phyloP scores from a whole-genome alignment of 2,797 vertebrate genomes.

The Numenius phaeopus region DNA sequence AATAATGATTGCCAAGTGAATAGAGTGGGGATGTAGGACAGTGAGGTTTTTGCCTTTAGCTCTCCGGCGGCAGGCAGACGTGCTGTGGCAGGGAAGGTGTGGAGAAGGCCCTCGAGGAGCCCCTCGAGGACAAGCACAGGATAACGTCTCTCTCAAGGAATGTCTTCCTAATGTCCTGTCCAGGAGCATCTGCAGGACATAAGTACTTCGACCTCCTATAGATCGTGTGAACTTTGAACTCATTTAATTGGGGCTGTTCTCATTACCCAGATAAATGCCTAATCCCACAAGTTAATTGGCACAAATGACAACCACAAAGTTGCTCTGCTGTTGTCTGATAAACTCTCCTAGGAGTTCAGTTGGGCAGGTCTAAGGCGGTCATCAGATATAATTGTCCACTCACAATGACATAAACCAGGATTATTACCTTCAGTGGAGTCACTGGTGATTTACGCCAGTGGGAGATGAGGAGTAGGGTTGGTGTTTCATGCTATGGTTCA shows the following conservation, averaged over 20 bases:
- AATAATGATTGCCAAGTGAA: background rate
- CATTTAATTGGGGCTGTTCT: background rate
- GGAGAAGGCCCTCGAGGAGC: background rate
- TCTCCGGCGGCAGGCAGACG: background rate
- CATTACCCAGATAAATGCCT: constrained; percentile 36
- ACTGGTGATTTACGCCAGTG: background rate
- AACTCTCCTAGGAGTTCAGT: background rate
- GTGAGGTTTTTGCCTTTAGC: background rate
- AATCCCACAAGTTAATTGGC: constrained; percentile 19
- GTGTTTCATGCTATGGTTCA: background rate
- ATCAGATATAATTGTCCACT: background rate
- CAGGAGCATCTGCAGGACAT: background rate
- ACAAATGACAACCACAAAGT: constrained; percentile 14
- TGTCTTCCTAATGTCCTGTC: background rate
- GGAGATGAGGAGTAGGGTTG: background rate
- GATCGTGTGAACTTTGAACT: background rate
- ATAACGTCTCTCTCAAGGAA: background rate
- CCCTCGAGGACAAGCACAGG: background rate
- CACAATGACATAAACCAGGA: background rate
- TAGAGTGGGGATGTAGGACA: background rate
- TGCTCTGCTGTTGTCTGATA: constrained; percentile 8
- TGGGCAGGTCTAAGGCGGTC: constrained; percentile 10
- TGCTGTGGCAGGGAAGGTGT: background rate
- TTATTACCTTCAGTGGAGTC: background rate
- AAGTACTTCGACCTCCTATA: background rate